phyloP scores from a whole-genome alignment of 2,888 invertebrate genomes.

The Ceraclea dissimilis region DNA sequence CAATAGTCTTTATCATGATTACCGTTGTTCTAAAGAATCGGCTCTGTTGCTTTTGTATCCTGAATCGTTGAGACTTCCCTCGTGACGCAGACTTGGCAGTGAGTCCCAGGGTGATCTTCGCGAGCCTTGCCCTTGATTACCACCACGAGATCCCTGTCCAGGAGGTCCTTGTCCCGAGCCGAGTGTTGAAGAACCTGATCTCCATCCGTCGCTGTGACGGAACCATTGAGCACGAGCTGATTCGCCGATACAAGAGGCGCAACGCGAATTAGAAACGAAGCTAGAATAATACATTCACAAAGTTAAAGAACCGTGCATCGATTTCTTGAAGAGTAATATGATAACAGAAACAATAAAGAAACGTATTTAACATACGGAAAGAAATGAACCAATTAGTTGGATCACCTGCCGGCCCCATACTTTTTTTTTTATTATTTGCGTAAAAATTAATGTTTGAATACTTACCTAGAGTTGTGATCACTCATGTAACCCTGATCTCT shows the following conservation, averaged over 20 bases:
- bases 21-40: conserved; percentile 84
- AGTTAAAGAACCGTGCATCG: too few species aligned
- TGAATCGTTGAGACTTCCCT: conserved; percentile 79
- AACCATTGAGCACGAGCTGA: conserved; percentile 85
- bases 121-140: conserved; percentile 51
- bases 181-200: conserved; percentile 63
- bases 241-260: conserved; percentile 84
- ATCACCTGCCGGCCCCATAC: too few species aligned
- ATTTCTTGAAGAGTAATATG: neutral
- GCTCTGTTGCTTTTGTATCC: conserved; percentile 80
- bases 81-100: conserved; percentile 75
- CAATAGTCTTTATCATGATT: conserved; percentile 28
- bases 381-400: too few species aligned
- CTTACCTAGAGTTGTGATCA: conserved; percentile 67
- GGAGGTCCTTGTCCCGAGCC: conserved; percentile 51
- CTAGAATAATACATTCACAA: conserved; percentile 31
- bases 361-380: too few species aligned
- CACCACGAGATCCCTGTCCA: conserved; percentile 59
- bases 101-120: conserved; percentile 85
- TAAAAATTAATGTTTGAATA: neutral
- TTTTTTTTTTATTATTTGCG: neutral
- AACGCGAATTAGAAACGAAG: conserved; percentile 57
- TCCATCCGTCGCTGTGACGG: conserved; percentile 85
- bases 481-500: conserved; percentile 67
- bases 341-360: too few species aligned